Evolutionary conservation across 2,888 invertebrate species (phyloP), one percentile per base, ranked within the genome.

Genomic region (Hololepta plana): DNA sequence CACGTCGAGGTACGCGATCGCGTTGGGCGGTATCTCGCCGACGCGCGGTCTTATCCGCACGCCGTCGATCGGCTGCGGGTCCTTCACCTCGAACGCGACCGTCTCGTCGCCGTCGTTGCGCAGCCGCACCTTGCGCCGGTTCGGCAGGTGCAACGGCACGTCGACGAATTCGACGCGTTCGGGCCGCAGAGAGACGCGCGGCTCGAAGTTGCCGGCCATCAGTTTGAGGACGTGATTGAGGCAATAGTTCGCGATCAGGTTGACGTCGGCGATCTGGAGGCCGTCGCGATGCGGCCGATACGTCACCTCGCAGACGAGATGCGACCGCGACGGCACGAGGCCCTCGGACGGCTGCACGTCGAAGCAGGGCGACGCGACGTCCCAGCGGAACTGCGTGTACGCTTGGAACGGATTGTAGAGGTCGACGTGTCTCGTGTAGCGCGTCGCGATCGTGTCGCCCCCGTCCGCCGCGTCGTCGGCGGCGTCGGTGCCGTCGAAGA

Each of bases 361-460:
- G 35, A 65, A 51, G 24, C 61, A 57, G 25, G 57, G 47, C 8
- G 55, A 39, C 2, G 61, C 61, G 23, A 67, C 49, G 15, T 61
- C 47, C 40, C 68, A 60, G 24, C 55, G 43, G 46, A 62, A 66
- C 3, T 49, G 38, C 1, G 61, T 60, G 22, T 57, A 49, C 40
- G 63, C 61, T 32, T 64, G 57, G 2, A 67, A 57, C 10, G 59
- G 55, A 43, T 68, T 68, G 38, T 54, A 57, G 16, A 68, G 39
- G 38, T 56, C 56, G 1, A 64, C 53, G 38, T 50, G 60, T n/a
- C n/a, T n/a, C n/a, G n/a, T n/a, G n/a, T n/a, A n/a, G n/a, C n/a
- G n/a, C n/a, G n/a, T n/a, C n/a, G n/a, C n/a, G n/a, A n/a, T n/a
- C n/a, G n/a, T n/a, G n/a, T n/a, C n/a, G n/a, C n/a, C n/a, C n/a